Evolutionary conservation across 2,113 vertebrate species (phyloP).

Genomic region (Oxygymnocypris stewartii): DNA sequence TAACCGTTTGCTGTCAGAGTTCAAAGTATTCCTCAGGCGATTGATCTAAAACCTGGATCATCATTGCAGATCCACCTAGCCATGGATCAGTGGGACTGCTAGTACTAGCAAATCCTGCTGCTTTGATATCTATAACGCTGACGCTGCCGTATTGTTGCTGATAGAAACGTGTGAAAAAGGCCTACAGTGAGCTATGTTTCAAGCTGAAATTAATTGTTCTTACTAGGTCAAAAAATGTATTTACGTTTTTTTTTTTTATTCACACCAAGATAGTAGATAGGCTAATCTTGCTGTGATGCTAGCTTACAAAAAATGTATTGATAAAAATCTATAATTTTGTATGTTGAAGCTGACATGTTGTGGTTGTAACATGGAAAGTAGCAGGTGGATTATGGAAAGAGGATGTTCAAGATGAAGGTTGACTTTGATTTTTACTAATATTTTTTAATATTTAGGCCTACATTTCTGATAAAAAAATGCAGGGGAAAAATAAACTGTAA

Average conservation of each 20-base stretch:
- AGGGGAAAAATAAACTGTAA: not conserved
- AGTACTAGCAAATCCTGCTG: conserved; percentile 14
- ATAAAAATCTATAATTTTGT: not conserved
- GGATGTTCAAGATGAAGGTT: not conserved
- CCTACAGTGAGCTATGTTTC: not conserved
- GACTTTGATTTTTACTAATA: not conserved
- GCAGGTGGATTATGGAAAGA: not conserved
- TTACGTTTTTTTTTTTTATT: not conserved
- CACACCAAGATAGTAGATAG: not conserved
- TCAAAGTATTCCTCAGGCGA: conserved; percentile 40
- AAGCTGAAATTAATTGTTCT: not conserved
- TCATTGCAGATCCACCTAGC: conserved; percentile 22
- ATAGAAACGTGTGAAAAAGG: not conserved
- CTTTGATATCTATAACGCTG: not conserved
- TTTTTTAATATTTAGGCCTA: not conserved
- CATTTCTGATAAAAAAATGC: not conserved
- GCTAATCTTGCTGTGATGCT: not conserved
- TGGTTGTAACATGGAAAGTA: not conserved
- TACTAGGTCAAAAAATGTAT: not conserved
- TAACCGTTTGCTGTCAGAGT: conserved; percentile 9
- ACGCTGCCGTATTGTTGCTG: not conserved
- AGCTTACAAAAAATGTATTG: not conserved
- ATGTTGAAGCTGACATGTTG: not conserved
- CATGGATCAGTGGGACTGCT: conserved; percentile 8
- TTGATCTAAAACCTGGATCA: conserved; percentile 18